Conservation (phyloP, 64 coral and sea anemone genomes). For the Porites australiensis region DNA sequence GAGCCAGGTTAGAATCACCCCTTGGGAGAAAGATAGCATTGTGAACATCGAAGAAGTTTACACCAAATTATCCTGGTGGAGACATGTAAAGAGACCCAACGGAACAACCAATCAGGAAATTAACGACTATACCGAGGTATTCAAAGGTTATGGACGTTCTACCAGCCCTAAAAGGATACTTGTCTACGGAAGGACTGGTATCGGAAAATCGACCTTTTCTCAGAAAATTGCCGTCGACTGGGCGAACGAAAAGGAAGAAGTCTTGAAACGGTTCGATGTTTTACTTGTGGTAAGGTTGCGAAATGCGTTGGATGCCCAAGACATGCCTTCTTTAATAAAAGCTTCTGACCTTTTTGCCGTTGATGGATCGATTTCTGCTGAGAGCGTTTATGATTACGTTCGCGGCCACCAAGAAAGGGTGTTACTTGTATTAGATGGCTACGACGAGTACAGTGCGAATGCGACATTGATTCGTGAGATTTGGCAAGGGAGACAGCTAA, state of each 20-base stretch:
- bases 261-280: constrained; percentile 27
- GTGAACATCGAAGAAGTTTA: constrained; percentile 55
- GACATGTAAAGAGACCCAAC: constrained; percentile 2
- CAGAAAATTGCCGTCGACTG: constrained; percentile 59
- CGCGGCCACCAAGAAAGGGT: constrained; percentile 20
- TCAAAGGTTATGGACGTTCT: constrained; percentile 13
- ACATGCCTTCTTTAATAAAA: neutral
- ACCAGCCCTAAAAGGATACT: constrained; percentile 18
- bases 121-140: constrained; percentile 40
- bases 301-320: neutral
- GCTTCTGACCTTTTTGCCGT: constrained; percentile 30
- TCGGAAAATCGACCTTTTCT: constrained; percentile 57
- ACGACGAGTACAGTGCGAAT: constrained; percentile 23
- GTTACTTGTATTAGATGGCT: constrained; percentile 34
- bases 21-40: constrained; percentile 48
- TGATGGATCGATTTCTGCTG: neutral
- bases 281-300: constrained; percentile 26
- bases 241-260: constrained; percentile 19
- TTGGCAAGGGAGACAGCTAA: neutral
- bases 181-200: constrained; percentile 46
- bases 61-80: constrained; percentile 31
- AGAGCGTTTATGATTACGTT: constrained; percentile 4
- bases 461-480: constrained; percentile 7
- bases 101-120: constrained; percentile 5
- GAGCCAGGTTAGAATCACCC: constrained; percentile 37